These are phyloP conservation scores for Drosophila fulvimacula DNA, from an alignment of 2,888 invertebrate species.

Conservation along the genomic window DNA sequence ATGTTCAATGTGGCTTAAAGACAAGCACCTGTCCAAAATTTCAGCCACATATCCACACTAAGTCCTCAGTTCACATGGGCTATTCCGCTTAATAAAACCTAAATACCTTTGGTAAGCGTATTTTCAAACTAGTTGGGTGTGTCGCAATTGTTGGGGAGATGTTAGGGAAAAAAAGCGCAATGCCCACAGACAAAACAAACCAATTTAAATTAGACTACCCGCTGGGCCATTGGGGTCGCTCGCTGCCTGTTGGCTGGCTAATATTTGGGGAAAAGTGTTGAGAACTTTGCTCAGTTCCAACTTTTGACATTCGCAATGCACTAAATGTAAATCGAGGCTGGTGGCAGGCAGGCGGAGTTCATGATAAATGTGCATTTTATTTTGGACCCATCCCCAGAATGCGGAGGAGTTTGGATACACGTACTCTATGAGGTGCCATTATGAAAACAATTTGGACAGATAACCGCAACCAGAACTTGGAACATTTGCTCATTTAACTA, in stretches of 20 bases:
- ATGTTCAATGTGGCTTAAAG: background rate
- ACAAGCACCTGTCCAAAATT: background rate
- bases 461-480: conserved; percentile 51
- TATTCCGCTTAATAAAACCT: background rate
- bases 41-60: background rate
- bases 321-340: conserved; percentile 70
- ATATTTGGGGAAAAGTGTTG: conserved; percentile 69
- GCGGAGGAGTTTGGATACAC: conserved; percentile 8
- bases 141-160: conserved; percentile 71
- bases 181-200: conserved; percentile 80
- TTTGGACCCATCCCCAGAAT: background rate
- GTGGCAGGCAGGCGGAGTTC: conserved; percentile 27
- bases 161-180: conserved; percentile 67
- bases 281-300: conserved; percentile 67
- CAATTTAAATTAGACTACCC: conserved; percentile 83
- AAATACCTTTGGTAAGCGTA: conserved; percentile 23
- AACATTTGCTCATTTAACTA: conserved; percentile 45
- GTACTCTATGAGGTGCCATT: conserved; percentile 60
- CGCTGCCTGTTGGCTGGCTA: conserved; percentile 23
- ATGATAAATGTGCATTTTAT: conserved; percentile 71
- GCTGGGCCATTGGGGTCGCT: conserved; percentile 63
- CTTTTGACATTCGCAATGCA: conserved; percentile 78
- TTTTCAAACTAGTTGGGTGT: conserved; percentile 26
- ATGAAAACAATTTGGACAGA: conserved; percentile 72
- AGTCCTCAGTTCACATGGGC: background rate